Conservation (phyloP, 2,888 invertebrate species). For the Beris morrisii region DNA sequence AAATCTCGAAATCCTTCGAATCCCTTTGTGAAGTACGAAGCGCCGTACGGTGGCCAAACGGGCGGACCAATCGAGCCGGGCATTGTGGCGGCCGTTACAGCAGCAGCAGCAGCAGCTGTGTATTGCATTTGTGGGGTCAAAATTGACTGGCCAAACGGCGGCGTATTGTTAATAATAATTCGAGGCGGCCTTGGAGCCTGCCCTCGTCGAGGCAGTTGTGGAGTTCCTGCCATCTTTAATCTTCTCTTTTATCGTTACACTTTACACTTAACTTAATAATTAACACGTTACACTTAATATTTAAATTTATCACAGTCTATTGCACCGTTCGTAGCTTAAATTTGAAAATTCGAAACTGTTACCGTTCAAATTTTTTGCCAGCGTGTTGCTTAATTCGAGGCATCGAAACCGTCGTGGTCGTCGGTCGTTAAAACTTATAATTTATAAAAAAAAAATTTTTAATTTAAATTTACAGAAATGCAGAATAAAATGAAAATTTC, state of each 20-base stretch:
- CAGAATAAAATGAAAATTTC: too few species aligned
- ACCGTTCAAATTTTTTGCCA: too few species aligned
- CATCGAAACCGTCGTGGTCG: too few species aligned
- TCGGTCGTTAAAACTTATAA: too few species aligned
- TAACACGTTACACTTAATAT: constrained; percentile 2
- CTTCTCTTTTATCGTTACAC: constrained; percentile 1
- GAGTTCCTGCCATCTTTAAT: constrained; percentile 30
- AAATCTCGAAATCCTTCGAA: constrained; percentile 78
- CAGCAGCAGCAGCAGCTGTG: constrained; percentile 13
- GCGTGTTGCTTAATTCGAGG: too few species aligned
- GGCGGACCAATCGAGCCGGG: constrained; percentile 43
- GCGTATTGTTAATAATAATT: constrained; percentile 46
- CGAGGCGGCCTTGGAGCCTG: constrained; percentile 50
- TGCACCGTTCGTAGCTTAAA: too few species aligned
- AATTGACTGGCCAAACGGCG: constrained; percentile 41
- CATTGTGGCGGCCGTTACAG: constrained; percentile 41
- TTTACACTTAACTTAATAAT: constrained; percentile 1
- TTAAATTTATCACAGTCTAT: constrained; percentile 5
- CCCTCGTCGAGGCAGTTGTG: constrained; percentile 39
- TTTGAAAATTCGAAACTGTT: too few species aligned
- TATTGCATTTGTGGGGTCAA: constrained; percentile 15
- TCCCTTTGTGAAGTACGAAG: constrained; percentile 63
- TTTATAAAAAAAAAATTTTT: too few species aligned
- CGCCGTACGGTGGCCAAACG: constrained; percentile 50
- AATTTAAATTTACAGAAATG: too few species aligned